Evolutionary conservation across 35 echinoderm and acorn worm species (phyloP).

Genomic region (Apostichopus japonicus): DNA sequence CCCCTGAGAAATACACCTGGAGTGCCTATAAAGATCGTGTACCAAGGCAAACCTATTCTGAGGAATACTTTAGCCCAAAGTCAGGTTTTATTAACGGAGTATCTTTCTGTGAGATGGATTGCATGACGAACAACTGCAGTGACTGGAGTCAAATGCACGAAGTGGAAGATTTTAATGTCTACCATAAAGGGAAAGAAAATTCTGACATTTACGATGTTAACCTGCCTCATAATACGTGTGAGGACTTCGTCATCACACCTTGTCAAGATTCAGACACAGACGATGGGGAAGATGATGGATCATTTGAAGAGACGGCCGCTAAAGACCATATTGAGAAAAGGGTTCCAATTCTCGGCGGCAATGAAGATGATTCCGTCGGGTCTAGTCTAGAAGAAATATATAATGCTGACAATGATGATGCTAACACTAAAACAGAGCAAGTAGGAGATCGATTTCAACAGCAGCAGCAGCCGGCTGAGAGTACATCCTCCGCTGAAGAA

Average conservation of each 20-base stretch:
- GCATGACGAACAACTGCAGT: not conserved
- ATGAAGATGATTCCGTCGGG: not conserved
- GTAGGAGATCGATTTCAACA: too few species aligned
- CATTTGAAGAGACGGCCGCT: not conserved
- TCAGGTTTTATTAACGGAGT: not conserved
- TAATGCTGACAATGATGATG: too few species aligned
- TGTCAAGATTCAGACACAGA: conserved; percentile 28
- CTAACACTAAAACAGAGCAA: too few species aligned
- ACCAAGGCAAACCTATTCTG: not conserved
- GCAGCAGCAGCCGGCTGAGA: too few species aligned
- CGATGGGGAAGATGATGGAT: conserved; percentile 4
- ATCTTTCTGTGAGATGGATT: not conserved
- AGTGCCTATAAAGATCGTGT: not conserved
- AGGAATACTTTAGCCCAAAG: not conserved
- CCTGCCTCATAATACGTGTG: not conserved
- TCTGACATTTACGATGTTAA: not conserved
- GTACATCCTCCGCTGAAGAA: too few species aligned
- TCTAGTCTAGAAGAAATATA: too few species aligned
- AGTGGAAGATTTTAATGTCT: not conserved
- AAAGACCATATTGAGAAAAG: not conserved
- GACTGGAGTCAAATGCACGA: not conserved
- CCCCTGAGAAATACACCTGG: not conserved
- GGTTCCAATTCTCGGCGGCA: not conserved
- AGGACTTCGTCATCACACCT: conserved; percentile 37
- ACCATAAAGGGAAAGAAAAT: not conserved